Percentiles rank a stretch among this genome's conserved stretches.
phyloP scores from a whole-genome alignment of 2,888 invertebrate species.

The Lithosia quadra region DNA sequence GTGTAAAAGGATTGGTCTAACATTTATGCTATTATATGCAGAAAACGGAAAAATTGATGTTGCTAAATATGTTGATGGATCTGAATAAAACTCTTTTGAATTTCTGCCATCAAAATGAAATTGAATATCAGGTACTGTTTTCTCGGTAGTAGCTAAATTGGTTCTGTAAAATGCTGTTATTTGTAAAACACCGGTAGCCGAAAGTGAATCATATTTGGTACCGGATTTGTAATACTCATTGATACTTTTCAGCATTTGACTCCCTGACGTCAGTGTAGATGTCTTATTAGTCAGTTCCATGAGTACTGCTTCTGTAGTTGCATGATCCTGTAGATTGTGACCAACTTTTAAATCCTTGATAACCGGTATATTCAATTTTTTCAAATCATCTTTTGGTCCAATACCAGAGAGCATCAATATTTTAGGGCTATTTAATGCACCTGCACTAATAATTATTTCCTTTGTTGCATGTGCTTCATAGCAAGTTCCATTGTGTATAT shows the following conservation, averaged over 20 bases:
- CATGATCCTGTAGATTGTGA: conserved; percentile 91
- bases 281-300: conserved; percentile 84
- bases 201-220: conserved; percentile 73
- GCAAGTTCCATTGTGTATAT: conserved; percentile 57
- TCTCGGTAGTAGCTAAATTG: conserved; percentile 79
- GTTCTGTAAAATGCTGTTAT: conserved; percentile 87
- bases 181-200: conserved; percentile 85
- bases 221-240: conserved; percentile 69
- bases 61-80: conserved; percentile 83
- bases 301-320: conserved; percentile 83
- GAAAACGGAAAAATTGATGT: conserved; percentile 82
- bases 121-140: conserved; percentile 89
- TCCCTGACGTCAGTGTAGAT: conserved; percentile 72
- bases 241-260: conserved; percentile 70
- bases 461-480: conserved; percentile 74
- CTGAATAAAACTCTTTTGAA: conserved; percentile 83
- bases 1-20: conserved; percentile 87
- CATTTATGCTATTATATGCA: conserved; percentile 88
- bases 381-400: conserved; percentile 85
- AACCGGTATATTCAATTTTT: conserved; percentile 79
- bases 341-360: conserved; percentile 90
- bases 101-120: conserved; percentile 87
- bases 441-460: conserved; percentile 88
- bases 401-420: conserved; percentile 89
- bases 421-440: conserved; percentile 87